Evolutionary conservation across 1,140 invertebrate species (phyloP).

Genomic region (Trachymyrmex cornetzi): DNA sequence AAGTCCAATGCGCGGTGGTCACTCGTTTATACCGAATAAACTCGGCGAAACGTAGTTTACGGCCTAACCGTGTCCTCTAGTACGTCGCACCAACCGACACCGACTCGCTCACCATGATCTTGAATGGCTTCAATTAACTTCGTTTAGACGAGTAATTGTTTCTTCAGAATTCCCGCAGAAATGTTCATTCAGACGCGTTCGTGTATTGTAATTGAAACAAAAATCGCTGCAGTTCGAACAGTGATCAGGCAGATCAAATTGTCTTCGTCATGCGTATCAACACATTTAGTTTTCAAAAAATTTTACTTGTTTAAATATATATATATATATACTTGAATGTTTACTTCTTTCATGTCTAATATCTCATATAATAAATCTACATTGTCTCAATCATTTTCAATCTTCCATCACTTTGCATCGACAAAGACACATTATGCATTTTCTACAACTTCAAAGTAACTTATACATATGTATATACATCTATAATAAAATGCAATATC

Average conservation of each 20-base stretch:
- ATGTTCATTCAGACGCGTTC: conserved; percentile 63
- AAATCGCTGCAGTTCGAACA: conserved; percentile 15
- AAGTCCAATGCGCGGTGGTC: conserved; percentile 31
- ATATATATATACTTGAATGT: not conserved
- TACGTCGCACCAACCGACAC: conserved; percentile 66
- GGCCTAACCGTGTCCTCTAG: conserved; percentile 39
- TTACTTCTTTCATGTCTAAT: not conserved
- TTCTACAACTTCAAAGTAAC: no score
- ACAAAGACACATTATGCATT: no score
- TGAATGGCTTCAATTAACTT: conserved; percentile 86
- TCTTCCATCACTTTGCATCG: no score
- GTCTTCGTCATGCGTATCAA: not conserved
- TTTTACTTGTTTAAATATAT: not conserved
- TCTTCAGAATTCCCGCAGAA: conserved; percentile 82
- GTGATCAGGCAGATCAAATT: no score
- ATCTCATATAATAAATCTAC: not conserved
- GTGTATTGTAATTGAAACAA: conserved; percentile 40
- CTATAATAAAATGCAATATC: not conserved
- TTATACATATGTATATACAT: no score
- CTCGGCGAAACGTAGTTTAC: conserved; percentile 69
- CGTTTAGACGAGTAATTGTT: conserved; percentile 83
- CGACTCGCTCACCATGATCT: conserved; percentile 82
- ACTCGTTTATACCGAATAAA: conserved; percentile 75
- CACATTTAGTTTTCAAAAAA: not conserved
- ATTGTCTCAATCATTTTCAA: no score